Percentiles rank a stretch among this genome's conserved stretches.
These are phyloP conservation scores for Melangyna quadrimaculata DNA, from an alignment of 2,888 invertebrate genomes.

Conservation along the genomic window DNA sequence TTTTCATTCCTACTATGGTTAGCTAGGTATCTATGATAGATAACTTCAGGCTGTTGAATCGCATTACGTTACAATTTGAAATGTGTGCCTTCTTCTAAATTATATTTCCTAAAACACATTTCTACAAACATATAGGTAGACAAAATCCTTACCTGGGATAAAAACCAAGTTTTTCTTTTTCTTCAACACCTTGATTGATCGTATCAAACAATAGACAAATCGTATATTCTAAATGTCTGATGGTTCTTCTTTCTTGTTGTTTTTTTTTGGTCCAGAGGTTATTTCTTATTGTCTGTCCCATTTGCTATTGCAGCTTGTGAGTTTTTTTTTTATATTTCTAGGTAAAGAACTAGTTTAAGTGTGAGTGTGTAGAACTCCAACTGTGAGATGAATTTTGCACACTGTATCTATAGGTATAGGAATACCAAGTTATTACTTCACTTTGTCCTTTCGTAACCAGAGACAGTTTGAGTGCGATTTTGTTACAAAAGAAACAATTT, in stretches of 20 bases:
- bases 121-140: too few relatives aligned
- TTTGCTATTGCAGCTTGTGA: constrained; percentile 52
- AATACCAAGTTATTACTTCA: background rate
- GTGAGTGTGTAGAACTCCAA: constrained; percentile 8
- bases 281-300: constrained; percentile 49
- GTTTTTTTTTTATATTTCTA: constrained; percentile 26
- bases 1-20: background rate
- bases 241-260: constrained; percentile 17
- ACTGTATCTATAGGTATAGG: background rate
- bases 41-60: background rate
- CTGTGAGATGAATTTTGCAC: constrained; percentile 51
- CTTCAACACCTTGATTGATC: constrained; percentile 63
- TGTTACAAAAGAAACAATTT: constrained; percentile 36
- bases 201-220: constrained; percentile 35
- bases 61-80: constrained; percentile 11
- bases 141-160: background rate
- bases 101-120: background rate
- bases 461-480: constrained; percentile 5
- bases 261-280: background rate
- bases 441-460: constrained; percentile 30
- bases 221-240: constrained; percentile 9
- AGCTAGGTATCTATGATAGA: background rate
- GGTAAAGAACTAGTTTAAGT: constrained; percentile 28
- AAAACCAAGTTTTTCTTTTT: constrained; percentile 13
- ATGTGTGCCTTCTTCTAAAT: background rate